A percentile compares a stretch with the other conserved stretches of the same genome.
Conservation (phyloP, 2,113 vertebrate species). For the Gyps fulvus region DNA sequence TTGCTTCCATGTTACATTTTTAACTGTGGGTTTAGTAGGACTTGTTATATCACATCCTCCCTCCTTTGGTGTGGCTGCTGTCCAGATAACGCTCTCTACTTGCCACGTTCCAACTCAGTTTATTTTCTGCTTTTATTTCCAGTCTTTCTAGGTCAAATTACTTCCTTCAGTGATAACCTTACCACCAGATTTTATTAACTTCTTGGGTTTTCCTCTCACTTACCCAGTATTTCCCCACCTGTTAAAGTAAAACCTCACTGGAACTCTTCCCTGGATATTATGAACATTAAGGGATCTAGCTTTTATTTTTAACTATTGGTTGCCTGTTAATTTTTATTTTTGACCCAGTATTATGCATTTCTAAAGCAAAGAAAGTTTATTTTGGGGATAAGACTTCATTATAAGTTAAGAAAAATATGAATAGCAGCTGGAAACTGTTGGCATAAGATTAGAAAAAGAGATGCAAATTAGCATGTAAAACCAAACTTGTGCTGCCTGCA, state of each 20-base stretch:
- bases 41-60: background rate
- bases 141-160: background rate
- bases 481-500: background rate
- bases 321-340: background rate
- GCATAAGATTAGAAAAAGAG: background rate
- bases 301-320: background rate
- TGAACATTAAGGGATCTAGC: background rate
- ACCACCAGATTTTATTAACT: background rate
- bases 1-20: background rate
- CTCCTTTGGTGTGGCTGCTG: background rate
- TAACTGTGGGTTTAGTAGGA: background rate
- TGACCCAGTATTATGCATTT: background rate
- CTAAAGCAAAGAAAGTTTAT: background rate
- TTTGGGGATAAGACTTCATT: background rate
- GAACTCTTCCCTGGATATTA: background rate
- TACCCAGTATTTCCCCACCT: background rate
- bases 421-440: background rate
- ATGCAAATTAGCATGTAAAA: too few species aligned
- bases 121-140: background rate
- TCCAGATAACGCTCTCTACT: background rate
- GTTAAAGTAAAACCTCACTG: background rate
- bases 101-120: background rate
- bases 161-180: background rate
- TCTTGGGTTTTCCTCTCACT: background rate
- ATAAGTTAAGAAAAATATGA: background rate